These are phyloP conservation scores for Carabus problematicus DNA, from an alignment of 2,888 invertebrate genomes.

Conservation along the genomic window DNA sequence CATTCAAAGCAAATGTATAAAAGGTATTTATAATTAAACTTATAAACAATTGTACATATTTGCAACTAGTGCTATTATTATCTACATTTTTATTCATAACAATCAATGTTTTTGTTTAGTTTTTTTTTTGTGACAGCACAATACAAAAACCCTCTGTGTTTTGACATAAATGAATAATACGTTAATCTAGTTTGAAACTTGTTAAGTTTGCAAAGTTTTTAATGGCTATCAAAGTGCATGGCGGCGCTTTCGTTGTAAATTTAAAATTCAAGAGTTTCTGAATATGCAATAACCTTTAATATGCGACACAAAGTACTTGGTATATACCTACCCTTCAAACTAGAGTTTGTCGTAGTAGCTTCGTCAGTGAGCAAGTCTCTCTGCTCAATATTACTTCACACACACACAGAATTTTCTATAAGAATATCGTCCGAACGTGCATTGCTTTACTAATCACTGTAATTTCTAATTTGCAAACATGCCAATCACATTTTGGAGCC, in stretches of 20 bases:
- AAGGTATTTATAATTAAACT: no score
- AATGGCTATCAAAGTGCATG: constrained; percentile 20
- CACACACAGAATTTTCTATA: constrained; percentile 16
- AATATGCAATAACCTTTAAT: constrained; percentile 29
- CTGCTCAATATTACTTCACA: no score
- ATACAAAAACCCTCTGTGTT: no score
- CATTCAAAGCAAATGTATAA: no score
- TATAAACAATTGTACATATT: no score
- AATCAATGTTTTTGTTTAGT: no score
- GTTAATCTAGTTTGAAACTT: constrained; percentile 21
- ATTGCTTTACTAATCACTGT: constrained; percentile 26
- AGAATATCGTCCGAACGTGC: constrained; percentile 18
- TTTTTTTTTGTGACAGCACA: no score
- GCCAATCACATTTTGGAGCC: constrained; percentile 20
- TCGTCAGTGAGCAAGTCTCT: no score
- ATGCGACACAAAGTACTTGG: background rate
- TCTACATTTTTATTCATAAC: no score
- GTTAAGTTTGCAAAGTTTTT: constrained; percentile 20
- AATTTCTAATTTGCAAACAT: constrained; percentile 26
- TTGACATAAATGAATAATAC: no score
- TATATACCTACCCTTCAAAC: constrained; percentile 5
- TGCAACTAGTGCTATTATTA: no score
- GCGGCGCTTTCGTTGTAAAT: constrained; percentile 22
- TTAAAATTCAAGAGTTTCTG: constrained; percentile 27
- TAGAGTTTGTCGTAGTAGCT: no score